Base-by-base conservation (phyloP, 2,113 vertebrate genomes). In the Eubucco bourcierii region DNA sequence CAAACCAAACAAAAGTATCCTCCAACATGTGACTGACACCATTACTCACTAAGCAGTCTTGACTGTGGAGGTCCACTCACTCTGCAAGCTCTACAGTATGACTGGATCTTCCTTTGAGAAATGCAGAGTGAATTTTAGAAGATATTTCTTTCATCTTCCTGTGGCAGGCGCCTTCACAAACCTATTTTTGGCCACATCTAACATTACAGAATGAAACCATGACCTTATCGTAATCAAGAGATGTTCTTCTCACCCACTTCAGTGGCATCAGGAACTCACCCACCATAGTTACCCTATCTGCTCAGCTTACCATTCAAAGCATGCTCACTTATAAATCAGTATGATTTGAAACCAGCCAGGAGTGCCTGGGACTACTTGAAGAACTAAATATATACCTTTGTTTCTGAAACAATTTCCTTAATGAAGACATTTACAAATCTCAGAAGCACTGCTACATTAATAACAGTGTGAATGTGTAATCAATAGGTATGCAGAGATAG, bases 371-470 rank as follows among this genome's bases (percentile, higher is more conserved):
- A 74, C n/a, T 87, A 89, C 41, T 68, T 73, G 41, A 25, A 58
- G 75, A 79, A 91, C 37, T 84, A 80, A 93, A 93, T 79, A 66
- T 67, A 87, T 31, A 61, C 21, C 75, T 93, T 66, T 89, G 46
- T 67, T 93, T 87, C 87, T 80, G 67, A 84, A 94, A 59, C 33
- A 5, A 24, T 34, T 55, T 61, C 80, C 67, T 87, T 92, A 93
- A 88, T 60, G 71, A 80, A 88, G 77, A 47, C 67, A 76, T 88
- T 79, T 93, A 82, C 59, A 90, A 84, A 71, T 52, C 84, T 87
- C 80, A 64, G 41, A 90, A 90, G 78, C 50, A 64, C 56, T 63
- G 83, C 71, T 80, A 41, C 67, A 84, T 76, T 87, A 89, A 33
- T 77, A 92, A 89, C 64, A 52, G 21, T 66, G 41, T 0, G 0